phyloP scores from a whole-genome alignment of 1,140 invertebrate genomes.

The Aphaenogaster rudis region DNA sequence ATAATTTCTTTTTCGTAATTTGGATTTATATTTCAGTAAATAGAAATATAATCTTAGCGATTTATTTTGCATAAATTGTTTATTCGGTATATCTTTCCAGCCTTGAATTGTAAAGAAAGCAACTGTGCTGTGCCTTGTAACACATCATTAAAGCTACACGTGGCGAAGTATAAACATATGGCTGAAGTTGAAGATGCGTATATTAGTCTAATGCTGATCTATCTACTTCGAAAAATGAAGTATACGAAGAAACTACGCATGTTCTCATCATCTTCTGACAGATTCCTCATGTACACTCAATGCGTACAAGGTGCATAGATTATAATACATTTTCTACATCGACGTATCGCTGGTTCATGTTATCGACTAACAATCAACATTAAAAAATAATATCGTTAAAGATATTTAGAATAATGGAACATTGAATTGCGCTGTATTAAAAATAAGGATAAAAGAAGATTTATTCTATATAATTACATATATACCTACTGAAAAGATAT shows the following conservation, averaged over 20 bases:
- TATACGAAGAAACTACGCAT: constrained; percentile 31
- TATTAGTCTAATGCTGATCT: constrained; percentile 46
- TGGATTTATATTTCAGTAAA: constrained; percentile 10
- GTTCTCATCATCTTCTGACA: constrained; percentile 45
- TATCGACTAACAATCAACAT: background rate
- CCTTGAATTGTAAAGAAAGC: constrained; percentile 1
- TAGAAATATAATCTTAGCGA: background rate
- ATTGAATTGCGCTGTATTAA: background rate
- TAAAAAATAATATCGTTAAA: background rate
- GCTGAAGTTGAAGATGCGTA: constrained; percentile 10
- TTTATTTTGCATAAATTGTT: constrained; percentile 18
- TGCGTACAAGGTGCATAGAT: constrained; percentile 23
- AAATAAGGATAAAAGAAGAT: constrained; percentile 27
- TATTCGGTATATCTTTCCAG: background rate
- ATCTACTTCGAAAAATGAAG: constrained; percentile 33
- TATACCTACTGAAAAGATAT: background rate
- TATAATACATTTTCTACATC: constrained; percentile 40
- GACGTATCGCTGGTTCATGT: background rate
- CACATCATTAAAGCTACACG: constrained; percentile 7
- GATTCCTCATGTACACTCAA: constrained; percentile 18
- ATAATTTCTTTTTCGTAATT: background rate
- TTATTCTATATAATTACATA: background rate
- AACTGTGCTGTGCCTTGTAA: constrained; percentile 2
- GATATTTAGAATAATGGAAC: background rate
- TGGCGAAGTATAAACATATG: constrained; percentile 25